phyloP scores from a whole-genome alignment of 2,113 vertebrate species.

The Ceyx melanurus region DNA sequence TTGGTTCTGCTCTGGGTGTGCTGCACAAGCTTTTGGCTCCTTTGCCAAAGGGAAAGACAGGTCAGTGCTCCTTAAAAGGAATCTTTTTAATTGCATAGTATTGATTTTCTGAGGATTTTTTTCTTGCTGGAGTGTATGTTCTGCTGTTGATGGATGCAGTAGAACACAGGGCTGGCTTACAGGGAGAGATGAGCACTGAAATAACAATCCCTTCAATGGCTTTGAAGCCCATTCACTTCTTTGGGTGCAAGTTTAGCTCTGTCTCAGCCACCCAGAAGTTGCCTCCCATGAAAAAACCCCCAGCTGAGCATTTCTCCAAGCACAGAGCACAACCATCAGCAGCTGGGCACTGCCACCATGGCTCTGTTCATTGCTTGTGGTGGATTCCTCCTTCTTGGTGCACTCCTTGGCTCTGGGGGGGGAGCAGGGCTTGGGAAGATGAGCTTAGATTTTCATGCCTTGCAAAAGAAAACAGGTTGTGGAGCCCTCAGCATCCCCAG shows the following conservation, averaged over 20 bases:
- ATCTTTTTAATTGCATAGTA: constrained; percentile 66
- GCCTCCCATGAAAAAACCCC: too few relatives aligned
- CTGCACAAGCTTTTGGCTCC: constrained; percentile 19
- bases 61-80: constrained; percentile 32
- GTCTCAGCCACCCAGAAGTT: background rate
- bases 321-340: rapidly evolving
- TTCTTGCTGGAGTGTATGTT: background rate
- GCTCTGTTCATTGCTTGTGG: rapidly evolving
- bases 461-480: background rate
- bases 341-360: rapidly evolving
- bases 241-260: background rate
- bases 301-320: too few relatives aligned
- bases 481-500: background rate
- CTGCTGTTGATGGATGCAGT: background rate
- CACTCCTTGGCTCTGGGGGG: background rate
- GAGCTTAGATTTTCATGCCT: background rate
- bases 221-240: background rate
- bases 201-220: background rate
- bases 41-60: constrained; percentile 38
- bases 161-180: background rate
- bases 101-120: constrained; percentile 30
- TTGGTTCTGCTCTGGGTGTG: background rate
- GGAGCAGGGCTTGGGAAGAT: background rate
- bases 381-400: background rate
- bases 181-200: background rate